phyloP scores from a whole-genome alignment of 2,797 vertebrate species.

The Ammospiza maritima region DNA sequence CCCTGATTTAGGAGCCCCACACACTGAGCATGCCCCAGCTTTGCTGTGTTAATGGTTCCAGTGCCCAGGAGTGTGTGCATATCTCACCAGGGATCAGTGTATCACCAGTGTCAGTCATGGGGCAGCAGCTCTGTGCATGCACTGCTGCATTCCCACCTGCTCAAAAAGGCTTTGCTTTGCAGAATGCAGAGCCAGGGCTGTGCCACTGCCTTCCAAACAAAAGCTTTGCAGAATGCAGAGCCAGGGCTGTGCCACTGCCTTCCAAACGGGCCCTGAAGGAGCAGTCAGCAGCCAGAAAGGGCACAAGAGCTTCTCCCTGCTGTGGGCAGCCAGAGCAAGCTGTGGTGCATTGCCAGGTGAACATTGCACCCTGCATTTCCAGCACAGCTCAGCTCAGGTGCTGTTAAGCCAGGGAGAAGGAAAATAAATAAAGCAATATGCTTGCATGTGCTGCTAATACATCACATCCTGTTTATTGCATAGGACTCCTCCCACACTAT shows the following conservation, averaged over 20 bases:
- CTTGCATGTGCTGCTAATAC: background rate
- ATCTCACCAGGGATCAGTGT: background rate
- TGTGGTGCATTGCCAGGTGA: background rate
- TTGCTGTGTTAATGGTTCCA: background rate
- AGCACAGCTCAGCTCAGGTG: background rate
- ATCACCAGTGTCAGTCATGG: rapidly evolving
- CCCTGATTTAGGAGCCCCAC: background rate
- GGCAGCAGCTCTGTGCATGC: background rate
- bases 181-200: background rate
- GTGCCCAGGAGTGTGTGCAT: background rate
- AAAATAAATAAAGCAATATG: background rate
- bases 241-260: background rate
- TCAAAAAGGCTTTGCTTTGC: background rate
- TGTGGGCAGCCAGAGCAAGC: background rate
- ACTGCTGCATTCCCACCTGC: background rate
- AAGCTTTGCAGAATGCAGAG: background rate
- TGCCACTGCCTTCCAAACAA: background rate
- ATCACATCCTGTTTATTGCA: background rate
- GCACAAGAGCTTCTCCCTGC: background rate
- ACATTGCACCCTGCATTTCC: background rate
- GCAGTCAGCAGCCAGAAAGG: background rate
- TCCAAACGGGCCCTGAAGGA: background rate
- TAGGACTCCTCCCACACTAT: background rate
- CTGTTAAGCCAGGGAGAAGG: background rate
- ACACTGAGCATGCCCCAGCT: background rate